These are phyloP conservation scores for Labroides dimidiatus DNA, from an alignment of 2,797 vertebrate species.

Conservation along the genomic window DNA sequence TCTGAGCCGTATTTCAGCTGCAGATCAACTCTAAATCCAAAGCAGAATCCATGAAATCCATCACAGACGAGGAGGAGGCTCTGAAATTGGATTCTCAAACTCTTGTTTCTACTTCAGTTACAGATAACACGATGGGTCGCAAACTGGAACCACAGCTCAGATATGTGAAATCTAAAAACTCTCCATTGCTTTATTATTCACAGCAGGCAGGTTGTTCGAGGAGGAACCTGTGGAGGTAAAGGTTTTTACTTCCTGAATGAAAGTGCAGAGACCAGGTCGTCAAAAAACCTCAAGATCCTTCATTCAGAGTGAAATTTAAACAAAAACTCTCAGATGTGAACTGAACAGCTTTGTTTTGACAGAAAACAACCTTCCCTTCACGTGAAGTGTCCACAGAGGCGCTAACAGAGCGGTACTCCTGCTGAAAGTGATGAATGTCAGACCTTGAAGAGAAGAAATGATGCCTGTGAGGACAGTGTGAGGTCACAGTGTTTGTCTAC, in stretches of 20 bases:
- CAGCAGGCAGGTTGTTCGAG: background rate
- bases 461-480: background rate
- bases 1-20: slow-evolving; percentile 11
- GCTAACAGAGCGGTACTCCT: background rate
- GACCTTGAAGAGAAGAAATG: background rate
- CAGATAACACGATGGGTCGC: background rate
- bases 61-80: background rate
- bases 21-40: slow-evolving; percentile 6
- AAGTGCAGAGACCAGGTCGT: background rate
- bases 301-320: background rate
- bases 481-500: background rate
- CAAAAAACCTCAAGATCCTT: background rate
- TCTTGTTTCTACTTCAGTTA: slow-evolving; percentile 12
- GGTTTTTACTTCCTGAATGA: background rate
- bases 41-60: slow-evolving; percentile 9
- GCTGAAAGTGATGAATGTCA: background rate
- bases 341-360: background rate
- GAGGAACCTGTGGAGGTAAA: background rate
- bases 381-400: background rate
- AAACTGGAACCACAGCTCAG: background rate
- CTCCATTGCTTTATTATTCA: background rate
- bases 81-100: slow-evolving; percentile 10
- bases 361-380: background rate
- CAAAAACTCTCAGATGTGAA: background rate
- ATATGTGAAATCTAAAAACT: background rate